phyloP scores from a whole-genome alignment of 2,888 invertebrate genomes.

The Agrenia bidenticulata region DNA sequence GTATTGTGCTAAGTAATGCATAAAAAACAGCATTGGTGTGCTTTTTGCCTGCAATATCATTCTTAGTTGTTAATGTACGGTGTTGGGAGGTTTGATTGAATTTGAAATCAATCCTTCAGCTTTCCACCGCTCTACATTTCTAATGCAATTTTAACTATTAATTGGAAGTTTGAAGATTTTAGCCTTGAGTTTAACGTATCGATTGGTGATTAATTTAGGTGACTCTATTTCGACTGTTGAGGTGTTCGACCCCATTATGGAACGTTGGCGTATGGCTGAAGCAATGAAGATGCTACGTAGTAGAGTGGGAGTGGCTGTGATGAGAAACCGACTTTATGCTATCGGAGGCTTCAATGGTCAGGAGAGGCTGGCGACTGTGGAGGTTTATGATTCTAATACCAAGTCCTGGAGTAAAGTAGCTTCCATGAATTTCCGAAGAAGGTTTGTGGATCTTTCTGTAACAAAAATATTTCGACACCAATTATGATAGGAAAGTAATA shows the following conservation, averaged over 20 bases:
- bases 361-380: constrained; percentile 78
- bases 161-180: no score
- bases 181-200: not conserved
- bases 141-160: no score
- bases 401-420: constrained; percentile 75
- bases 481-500: not conserved
- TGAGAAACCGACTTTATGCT: constrained; percentile 74
- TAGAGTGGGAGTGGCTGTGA: constrained; percentile 79
- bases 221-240: constrained; percentile 83
- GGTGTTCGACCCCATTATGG: constrained; percentile 71
- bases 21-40: not conserved
- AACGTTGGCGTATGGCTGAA: constrained; percentile 74
- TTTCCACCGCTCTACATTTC: no score
- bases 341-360: constrained; percentile 81
- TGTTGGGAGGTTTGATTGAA: no score
- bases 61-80: no score
- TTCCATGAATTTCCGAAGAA: constrained; percentile 76
- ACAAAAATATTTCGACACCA: no score
- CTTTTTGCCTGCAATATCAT: not conserved
- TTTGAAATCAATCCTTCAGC: no score
- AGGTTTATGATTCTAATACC: constrained; percentile 74
- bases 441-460: constrained; percentile 58
- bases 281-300: constrained; percentile 82
- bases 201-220: constrained; percentile 56
- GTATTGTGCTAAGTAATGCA: constrained; percentile 26